Evolutionary conservation across 2,113 vertebrate species (phyloP), one percentile per base, ranked within the genome.

Genomic region (Labeo rohita): DNA sequence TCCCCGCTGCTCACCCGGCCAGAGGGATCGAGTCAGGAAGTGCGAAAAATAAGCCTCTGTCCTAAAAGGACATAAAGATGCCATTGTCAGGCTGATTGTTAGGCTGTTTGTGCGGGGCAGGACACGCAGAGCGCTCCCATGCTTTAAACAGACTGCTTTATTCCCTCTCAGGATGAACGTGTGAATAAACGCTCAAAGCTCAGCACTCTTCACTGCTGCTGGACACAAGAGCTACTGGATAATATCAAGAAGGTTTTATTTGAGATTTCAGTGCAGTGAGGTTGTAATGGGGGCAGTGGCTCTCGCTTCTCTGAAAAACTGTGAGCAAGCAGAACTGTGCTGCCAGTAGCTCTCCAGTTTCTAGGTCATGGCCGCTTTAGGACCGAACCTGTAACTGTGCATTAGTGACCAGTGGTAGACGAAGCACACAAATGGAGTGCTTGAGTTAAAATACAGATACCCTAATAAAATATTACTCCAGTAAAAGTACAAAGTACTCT

Each of bases 1-100:
- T 73, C 70, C 28, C 70, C 18, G 70, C 70, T 45, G 70, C 70
- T 45, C 21, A 73, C 43, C 68, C 39, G 9, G 4, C 39, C 68
- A 11, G 45, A 47, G 6, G 45, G 43, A 74, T 74, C 72, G 10
- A 47, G 72, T 12, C 72, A 47, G 45, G 72, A 49, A 74, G 72
- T 1, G 45, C 1, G 5, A 13, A 50, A 75, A 75, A 75, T 34
- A 34, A 13, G 63, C 63, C 63, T 66, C 12, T 66, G 63, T 66
- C 23, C 11, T 66, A 2, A 11, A 7, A 75, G 73, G 73, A 75
- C n/a, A 75, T 75, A 75, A 75, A 75, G 73, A 75, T 75, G 73
- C n/a, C 23, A 75, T 50, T 75, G 73, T 75, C 45, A 75, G 73
- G 73, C 73, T 28, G 73, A 75, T 75, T 75, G 73, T 49, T 74